phyloP scores from a whole-genome alignment of 2,113 vertebrate species.

The Oncorhynchus kisutch region DNA sequence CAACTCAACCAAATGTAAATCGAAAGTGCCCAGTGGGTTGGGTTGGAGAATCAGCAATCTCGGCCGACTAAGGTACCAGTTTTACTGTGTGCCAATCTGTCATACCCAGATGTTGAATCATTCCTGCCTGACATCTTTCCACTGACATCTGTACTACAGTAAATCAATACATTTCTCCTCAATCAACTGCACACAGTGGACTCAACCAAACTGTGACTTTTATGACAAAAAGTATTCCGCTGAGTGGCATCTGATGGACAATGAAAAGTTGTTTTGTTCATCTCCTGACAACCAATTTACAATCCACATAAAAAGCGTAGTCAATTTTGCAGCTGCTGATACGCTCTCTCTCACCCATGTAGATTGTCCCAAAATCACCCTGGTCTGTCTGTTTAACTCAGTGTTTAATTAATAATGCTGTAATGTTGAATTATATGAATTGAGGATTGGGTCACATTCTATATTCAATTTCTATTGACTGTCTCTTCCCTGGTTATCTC shows the following conservation, averaged over 20 bases:
- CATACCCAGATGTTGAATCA: constrained; percentile 44
- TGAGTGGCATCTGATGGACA: constrained; percentile 29
- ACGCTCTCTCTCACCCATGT: constrained; percentile 24
- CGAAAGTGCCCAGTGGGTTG: too few relatives aligned
- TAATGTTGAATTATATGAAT: constrained; percentile 15
- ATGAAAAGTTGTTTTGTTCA: constrained; percentile 31
- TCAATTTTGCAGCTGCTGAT: constrained; percentile 59
- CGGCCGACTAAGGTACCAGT: neutral
- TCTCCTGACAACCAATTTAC: constrained; percentile 50
- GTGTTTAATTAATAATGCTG: constrained; percentile 49
- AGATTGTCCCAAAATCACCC: constrained; percentile 40
- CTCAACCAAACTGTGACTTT: constrained; percentile 43
- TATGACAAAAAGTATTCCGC: constrained; percentile 35
- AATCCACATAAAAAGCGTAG: constrained; percentile 54
- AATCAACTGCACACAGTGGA: constrained; percentile 32
- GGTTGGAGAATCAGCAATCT: too few relatives aligned
- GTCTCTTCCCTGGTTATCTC: neutral
- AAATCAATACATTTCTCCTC: constrained; percentile 50
- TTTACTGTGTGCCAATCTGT: constrained; percentile 47
- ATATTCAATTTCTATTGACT: neutral
- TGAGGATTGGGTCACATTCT: neutral
- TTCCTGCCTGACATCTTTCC: constrained; percentile 32
- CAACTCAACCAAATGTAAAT: too few relatives aligned
- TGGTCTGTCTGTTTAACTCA: constrained; percentile 45
- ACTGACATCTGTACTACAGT: constrained; percentile 56